Evolutionary conservation across 1,140 invertebrate species (phyloP).

Genomic region (Bombus sibiricus): DNA sequence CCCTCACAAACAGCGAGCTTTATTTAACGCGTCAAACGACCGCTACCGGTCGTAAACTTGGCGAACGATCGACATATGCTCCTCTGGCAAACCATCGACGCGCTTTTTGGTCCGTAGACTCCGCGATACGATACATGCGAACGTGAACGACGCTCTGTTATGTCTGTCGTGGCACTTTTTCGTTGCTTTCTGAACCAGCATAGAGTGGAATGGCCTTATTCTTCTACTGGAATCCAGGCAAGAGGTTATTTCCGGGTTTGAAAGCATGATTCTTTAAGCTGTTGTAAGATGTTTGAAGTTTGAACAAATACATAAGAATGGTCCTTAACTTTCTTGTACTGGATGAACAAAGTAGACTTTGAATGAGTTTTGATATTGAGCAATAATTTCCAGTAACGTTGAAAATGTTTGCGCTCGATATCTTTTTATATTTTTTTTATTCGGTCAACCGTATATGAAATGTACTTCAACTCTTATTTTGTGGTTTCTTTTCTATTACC

Average conservation of each 20-base stretch:
- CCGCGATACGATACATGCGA: too few species aligned
- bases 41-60: constrained; percentile 53
- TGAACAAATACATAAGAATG: not conserved
- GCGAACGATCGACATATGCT: constrained; percentile 54
- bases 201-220: too few species aligned
- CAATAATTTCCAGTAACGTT: too few species aligned
- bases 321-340: not conserved
- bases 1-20: constrained; percentile 41
- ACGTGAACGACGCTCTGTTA: not conserved
- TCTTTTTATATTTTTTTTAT: too few species aligned
- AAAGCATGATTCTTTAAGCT: not conserved
- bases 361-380: too few species aligned
- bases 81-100: not conserved
- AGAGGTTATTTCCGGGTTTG: not conserved
- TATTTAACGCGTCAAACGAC: constrained; percentile 49
- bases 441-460: too few species aligned
- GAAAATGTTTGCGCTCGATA: too few species aligned
- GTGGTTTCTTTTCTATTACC: too few species aligned
- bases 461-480: too few species aligned
- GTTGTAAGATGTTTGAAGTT: not conserved
- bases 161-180: not conserved
- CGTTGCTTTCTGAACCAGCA: not conserved
- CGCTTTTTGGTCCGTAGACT: not conserved
- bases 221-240: not conserved
- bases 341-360: not conserved